Evolutionary conservation across 2,797 vertebrate species (phyloP), one percentile per base, ranked within the genome.

Genomic region (Poeciliopsis paucimaculata): DNA sequence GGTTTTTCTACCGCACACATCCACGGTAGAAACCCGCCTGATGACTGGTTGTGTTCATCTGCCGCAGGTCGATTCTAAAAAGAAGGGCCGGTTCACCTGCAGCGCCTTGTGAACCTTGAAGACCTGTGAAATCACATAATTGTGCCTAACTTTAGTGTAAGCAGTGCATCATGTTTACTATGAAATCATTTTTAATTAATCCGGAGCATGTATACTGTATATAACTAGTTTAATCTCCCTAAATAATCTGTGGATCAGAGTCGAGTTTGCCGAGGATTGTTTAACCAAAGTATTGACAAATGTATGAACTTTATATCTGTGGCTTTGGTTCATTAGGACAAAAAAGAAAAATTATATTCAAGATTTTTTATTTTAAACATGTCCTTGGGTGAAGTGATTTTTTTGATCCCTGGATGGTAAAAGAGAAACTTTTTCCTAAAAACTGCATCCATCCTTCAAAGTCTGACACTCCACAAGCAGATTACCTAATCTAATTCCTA

Each of bases 131-230:
- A 81, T 88, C 82, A 77, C 43, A 84, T 77, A 28, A 73, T 46
- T 78, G 88, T 91, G 90, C 91, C 90, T 91, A 84, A 83, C 55
- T 20, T 80, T 60, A 18, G 57, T 46, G 46, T 23, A 66, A 66
- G 36, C 16, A 74, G 3, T 60, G 31, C 72, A 79, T 55, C 62
- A 2, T 55, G 49, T 78, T 84, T 34, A 75, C 70, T 51, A 34
- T 62, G 5, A 28, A 72, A 66, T 77, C 4, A 60, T 77, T 77
- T 64, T 31, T 20, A 31, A 72, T 26, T 51, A 20, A 2, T 78
- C 34, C 23, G 45, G n/a, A 26, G 4, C 36, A 39, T 60, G 73
- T 36, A 10, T 62, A 26, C 77, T 28, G 5, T 36, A 23, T 47
- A 43, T 47, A 66, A 18, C 31, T 62, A 2, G 9, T 34, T n/a